Base-by-base conservation (phyloP, 2,113 vertebrate genomes). In the Oreochromis spilurus region DNA sequence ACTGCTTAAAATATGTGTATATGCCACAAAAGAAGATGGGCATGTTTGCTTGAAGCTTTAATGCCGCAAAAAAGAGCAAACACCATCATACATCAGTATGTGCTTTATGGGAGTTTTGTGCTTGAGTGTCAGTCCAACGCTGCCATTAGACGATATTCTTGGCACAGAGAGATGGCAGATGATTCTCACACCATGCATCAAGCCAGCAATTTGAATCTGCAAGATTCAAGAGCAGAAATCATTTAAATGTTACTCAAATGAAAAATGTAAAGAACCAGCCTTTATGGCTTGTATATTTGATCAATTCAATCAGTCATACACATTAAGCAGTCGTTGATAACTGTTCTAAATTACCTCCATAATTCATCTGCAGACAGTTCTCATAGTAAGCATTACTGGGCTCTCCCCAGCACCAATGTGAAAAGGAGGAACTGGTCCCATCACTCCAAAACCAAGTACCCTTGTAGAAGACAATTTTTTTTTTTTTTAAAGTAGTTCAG, bases 141-240 rank as follows among this genome's bases (percentile, higher is more conserved):
- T 55, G 53, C 24, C 53, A 55, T 0, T 0, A 24, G 53, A 55
- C 0, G 6, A 55, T 26, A 0, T 55, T 55, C 54, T 55, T 55
- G 21, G 11, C 6, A 1, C 53, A 55, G 21, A 55, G 4, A 55
- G 53, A 55, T 55, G 21, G 53, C 52, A 53, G 1, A n/a, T 0
- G 1, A 53, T 53, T n/a, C n/a, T n/a, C 19, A 53, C 52, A 53
- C 52, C 52, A 21, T 53, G 50, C 0, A 0, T 53, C 52, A 53
- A 0, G 19, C 52, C 52, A 53, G 0, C 52, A 53, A 53, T 53
- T 53, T 53, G 9, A 53, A 53, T 11, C 52, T 21, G 9, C 52
- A 53, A 21, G 52, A 53, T 53, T 53, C 52, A 53, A 21, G 52
- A 6, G 52, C 52, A 53, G 52, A 53, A 53, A 53, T 21, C 52